These are phyloP conservation scores for Kuschelorhynchus macadamiae DNA, from an alignment of 2,888 invertebrate species.

Conservation along the genomic window DNA sequence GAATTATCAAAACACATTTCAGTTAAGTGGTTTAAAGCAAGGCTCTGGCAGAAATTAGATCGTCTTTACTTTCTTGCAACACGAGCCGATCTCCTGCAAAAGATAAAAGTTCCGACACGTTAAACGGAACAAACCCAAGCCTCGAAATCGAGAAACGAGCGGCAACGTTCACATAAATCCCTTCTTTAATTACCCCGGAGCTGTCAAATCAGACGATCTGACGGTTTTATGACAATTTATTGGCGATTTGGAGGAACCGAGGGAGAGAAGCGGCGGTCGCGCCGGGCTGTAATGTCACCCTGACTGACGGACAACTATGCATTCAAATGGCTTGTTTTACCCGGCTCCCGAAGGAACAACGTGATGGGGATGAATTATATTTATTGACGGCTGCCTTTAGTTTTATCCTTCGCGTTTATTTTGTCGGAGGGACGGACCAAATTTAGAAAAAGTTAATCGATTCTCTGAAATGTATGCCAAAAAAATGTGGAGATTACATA, in stretches of 20 bases:
- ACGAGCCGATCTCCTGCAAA: slow-evolving; percentile 4
- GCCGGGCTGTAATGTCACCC: slow-evolving; percentile 72
- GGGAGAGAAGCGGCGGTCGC: slow-evolving; percentile 68
- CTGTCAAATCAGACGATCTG: slow-evolving; percentile 81
- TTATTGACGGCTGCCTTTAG: slow-evolving; percentile 47
- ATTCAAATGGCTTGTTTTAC: slow-evolving; percentile 82
- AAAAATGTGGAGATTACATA: too few relatives aligned
- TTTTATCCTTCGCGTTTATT: slow-evolving; percentile 27
- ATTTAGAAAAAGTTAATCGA: too few relatives aligned
- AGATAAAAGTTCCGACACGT: slow-evolving; percentile 40
- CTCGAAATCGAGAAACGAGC: slow-evolving; percentile 62
- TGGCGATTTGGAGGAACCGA: slow-evolving; percentile 70
- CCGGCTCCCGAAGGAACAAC: slow-evolving; percentile 52
- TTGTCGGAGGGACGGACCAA: background rate
- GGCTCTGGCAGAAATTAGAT: too few relatives aligned
- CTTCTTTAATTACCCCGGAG: slow-evolving; percentile 70
- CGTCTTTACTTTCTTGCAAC: background rate
- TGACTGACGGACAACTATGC: slow-evolving; percentile 83
- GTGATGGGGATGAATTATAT: slow-evolving; percentile 50
- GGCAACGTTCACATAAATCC: slow-evolving; percentile 69
- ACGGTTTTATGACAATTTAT: slow-evolving; percentile 81
- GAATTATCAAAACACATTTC: too few relatives aligned
- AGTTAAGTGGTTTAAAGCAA: too few relatives aligned
- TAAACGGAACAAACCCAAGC: slow-evolving; percentile 40
- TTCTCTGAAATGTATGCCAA: too few relatives aligned